Evolutionary conservation across 2,113 vertebrate species (phyloP), one percentile per base, ranked within the genome.

Genomic region (Pomatostomus ruficeps): DNA sequence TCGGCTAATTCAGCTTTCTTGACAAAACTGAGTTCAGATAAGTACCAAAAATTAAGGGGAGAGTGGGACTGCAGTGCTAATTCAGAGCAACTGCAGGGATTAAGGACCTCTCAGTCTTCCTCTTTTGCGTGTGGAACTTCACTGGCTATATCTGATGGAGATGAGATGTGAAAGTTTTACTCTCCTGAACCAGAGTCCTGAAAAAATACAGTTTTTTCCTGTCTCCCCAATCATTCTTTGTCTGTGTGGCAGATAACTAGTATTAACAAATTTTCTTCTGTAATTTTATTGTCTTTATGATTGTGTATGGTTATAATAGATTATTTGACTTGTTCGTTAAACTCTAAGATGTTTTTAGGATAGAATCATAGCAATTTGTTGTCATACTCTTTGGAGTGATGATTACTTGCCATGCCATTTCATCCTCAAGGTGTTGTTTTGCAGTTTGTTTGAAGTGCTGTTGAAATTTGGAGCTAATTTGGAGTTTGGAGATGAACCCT

Each of bases 81-180:
- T 52, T 68, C 8, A 61, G 45, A 85, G 36, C 21, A 63, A 3
- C 20, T 71, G 40, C 51, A 35, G 11, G 28, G 14, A 31, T 82
- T 55, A 38, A 65, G 21, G 49, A 40, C 24, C 6, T 77, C 7
- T 73, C 5, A 22, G 55, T 78, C 33, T 28, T 81, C 13, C 10
- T 55, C 26, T 68, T 40, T 72, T 21, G 12, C 79, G n/a, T 13
- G 3, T 43, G 20, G 13, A 25, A 7, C 25, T 72, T 80, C 58
- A 28, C 0, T 68, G 58, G 11, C 35, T 4, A 0, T n/a, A 20
- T 52, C 17, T 40, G n/a, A n/a, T n/a, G n/a, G n/a, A n/a, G n/a
- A n/a, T n/a, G 49, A 75, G 68, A 49, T 43, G 7, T 12, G 11
- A 9, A 25, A 43, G 38, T 74, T 66, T 74, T 46, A 36, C 8